These are phyloP conservation scores for Falco cherrug DNA, from an alignment of 2,797 vertebrate species.

Conservation along the genomic window DNA sequence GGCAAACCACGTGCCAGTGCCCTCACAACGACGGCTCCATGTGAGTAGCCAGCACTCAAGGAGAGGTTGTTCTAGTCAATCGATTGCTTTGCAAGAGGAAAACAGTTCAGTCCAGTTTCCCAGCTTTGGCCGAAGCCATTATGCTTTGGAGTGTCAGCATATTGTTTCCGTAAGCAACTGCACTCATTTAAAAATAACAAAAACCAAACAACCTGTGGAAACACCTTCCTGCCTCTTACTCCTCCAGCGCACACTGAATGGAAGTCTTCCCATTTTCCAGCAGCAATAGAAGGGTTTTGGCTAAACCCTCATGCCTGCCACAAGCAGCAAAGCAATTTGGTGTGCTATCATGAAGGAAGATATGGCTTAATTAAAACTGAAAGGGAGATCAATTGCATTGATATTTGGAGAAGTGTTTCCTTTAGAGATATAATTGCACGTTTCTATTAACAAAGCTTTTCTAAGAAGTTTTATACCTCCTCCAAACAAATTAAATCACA, in stretches of 20 bases:
- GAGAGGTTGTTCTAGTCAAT: neutral
- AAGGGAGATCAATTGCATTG: neutral
- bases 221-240: neutral
- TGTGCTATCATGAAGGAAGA: neutral
- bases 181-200: neutral
- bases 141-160: accelerated
- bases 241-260: neutral
- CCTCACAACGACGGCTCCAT: accelerated
- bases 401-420: neutral
- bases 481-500: neutral
- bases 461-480: neutral
- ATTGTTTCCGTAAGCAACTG: neutral
- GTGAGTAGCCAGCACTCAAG: accelerated
- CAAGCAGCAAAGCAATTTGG: neutral
- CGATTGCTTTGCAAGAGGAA: neutral
- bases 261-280: neutral
- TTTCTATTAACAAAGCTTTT: neutral
- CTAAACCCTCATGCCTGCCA: neutral
- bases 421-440: neutral
- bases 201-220: neutral
- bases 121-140: neutral
- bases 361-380: neutral
- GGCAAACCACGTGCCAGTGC: accelerated
- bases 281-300: neutral
- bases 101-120: neutral